phyloP scores from a whole-genome alignment of 2,888 invertebrate genomes.

The Drosophila paranaensis region DNA sequence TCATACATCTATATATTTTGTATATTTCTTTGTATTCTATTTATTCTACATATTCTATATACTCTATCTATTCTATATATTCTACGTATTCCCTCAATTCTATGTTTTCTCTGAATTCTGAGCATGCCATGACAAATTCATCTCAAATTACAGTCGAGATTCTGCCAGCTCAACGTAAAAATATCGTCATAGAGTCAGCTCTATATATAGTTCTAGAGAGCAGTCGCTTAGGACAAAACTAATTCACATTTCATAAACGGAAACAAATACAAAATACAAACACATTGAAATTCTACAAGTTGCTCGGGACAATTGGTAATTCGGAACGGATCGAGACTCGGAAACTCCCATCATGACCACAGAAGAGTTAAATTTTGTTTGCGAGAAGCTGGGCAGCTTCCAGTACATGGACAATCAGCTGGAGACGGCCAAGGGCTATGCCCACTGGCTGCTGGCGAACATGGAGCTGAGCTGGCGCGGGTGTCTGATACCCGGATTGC shows the following conservation, averaged over 20 bases:
- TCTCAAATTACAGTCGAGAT: background rate
- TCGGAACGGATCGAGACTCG: background rate
- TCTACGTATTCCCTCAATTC: background rate
- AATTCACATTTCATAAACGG: background rate
- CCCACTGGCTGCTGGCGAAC: slow-evolving; percentile 31
- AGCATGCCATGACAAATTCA: background rate
- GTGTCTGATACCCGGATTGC: slow-evolving; percentile 18
- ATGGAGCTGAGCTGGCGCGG: slow-evolving; percentile 47
- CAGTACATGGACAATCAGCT: slow-evolving; percentile 39
- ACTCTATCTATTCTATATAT: background rate
- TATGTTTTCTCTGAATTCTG: background rate
- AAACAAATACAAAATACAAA: slow-evolving; percentile 3
- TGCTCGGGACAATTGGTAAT: background rate
- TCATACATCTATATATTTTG: background rate
- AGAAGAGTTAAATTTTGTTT: slow-evolving; percentile 10
- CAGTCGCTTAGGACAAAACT: background rate
- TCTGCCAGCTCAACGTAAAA: background rate
- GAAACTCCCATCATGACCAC: slow-evolving; percentile 25
- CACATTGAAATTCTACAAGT: slow-evolving; percentile 8
- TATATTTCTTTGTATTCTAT: background rate
- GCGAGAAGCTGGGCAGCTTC: slow-evolving; percentile 21
- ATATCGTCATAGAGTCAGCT: background rate
- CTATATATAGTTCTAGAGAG: background rate
- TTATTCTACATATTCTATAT: background rate
- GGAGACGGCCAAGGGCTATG: slow-evolving; percentile 37